Evolutionary conservation across 2,797 vertebrate species (phyloP).

Genomic region (Argentina silus): DNA sequence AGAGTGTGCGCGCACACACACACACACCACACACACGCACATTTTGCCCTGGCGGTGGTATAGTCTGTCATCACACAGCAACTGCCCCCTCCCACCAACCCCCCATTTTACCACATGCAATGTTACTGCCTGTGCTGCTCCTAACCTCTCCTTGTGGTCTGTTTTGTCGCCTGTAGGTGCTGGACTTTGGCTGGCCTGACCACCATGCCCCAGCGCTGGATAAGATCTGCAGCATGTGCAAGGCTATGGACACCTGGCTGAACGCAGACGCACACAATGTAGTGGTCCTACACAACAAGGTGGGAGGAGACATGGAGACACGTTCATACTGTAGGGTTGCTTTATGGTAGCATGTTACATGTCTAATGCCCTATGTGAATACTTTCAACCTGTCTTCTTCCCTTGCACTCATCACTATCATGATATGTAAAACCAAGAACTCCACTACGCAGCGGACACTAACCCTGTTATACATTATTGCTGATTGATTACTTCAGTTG

Average conservation of each 20-base stretch:
- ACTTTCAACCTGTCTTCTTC: not conserved
- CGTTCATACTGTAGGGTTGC: no score
- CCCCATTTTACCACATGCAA: not conserved
- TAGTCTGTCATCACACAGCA: not conserved
- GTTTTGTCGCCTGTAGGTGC: constrained; percentile 75
- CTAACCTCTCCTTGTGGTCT: not conserved
- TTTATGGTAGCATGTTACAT: not conserved
- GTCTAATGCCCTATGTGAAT: not conserved
- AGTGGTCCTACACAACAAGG: constrained; percentile 96
- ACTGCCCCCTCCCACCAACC: not conserved
- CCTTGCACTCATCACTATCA: no score
- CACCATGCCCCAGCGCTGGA: constrained; percentile 93
- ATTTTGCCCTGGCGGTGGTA: not conserved
- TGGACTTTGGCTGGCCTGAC: constrained; percentile 97
- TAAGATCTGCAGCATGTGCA: constrained; percentile 98
- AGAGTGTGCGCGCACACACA: not conserved
- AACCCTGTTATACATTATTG: no score
- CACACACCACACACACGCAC: not conserved
- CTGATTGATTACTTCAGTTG: not conserved
- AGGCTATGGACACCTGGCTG: constrained; percentile 97
- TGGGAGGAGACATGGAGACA: constrained; percentile 51
- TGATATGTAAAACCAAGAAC: no score
- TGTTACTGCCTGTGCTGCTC: not conserved
- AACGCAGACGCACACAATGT: constrained; percentile 86
- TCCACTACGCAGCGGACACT: no score